phyloP scores from a whole-genome alignment of 2,888 invertebrate genomes.

The Lepetodrilus schrolli region DNA sequence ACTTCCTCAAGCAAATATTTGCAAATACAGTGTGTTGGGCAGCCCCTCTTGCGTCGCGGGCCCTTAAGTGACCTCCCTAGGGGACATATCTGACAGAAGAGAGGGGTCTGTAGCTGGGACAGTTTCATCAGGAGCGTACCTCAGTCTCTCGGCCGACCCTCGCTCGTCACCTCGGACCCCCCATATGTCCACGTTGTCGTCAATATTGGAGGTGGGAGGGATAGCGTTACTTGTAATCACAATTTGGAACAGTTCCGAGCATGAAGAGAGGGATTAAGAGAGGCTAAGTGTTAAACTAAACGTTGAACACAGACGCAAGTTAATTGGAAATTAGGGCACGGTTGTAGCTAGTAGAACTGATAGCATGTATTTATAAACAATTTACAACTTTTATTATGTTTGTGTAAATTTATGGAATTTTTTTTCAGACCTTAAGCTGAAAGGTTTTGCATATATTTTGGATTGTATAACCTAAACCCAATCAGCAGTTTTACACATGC shows the following conservation, averaged over 20 bases:
- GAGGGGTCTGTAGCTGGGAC: neutral
- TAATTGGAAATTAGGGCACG: constrained; percentile 12
- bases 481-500: too few relatives aligned
- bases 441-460: too few relatives aligned
- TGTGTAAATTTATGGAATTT: too few relatives aligned
- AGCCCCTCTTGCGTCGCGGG: constrained; percentile 21
- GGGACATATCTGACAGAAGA: neutral
- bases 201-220: neutral
- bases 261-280: too few relatives aligned
- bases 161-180: neutral
- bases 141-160: neutral
- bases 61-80: constrained; percentile 27
- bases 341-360: too few relatives aligned
- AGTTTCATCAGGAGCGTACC: neutral
- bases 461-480: too few relatives aligned
- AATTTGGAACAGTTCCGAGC: neutral
- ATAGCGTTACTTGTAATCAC: neutral
- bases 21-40: constrained; percentile 35
- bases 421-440: too few relatives aligned
- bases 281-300: neutral
- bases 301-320: neutral
- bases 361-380: too few relatives aligned
- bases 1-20: constrained; percentile 39
- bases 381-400: too few relatives aligned
- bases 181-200: neutral